phyloP scores from a whole-genome alignment of 2,113 vertebrate genomes.

The Osmerus mordax region DNA sequence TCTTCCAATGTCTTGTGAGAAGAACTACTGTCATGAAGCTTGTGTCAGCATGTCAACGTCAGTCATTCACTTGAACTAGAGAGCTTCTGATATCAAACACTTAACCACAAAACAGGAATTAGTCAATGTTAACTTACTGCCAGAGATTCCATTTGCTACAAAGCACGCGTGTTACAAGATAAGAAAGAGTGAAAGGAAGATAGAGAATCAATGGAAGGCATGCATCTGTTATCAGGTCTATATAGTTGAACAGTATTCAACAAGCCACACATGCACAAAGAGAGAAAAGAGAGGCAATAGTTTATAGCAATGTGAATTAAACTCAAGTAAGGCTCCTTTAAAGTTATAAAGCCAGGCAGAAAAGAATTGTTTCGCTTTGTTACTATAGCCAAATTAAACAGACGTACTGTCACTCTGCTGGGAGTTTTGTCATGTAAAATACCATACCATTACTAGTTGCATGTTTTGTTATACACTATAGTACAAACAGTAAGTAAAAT shows the following conservation, averaged over 20 bases:
- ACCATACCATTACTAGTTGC: too few species aligned
- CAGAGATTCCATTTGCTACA: conserved; percentile 97
- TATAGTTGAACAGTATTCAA: conserved; percentile 46
- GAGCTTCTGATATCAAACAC: not conserved
- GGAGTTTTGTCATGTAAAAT: not conserved
- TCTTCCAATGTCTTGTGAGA: too few species aligned
- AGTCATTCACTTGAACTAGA: not conserved
- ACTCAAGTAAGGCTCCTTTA: conserved; percentile 12
- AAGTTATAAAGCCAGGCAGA: conserved; percentile 37
- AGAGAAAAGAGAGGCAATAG: conserved; percentile 15
- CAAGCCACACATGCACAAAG: conserved; percentile 53
- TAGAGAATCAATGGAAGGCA: conserved; percentile 80
- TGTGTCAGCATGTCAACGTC: too few species aligned
- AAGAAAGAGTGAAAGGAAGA: conserved; percentile 82
- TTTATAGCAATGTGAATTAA: conserved; percentile 27
- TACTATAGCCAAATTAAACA: conserved; percentile 13
- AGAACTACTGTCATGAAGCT: too few species aligned
- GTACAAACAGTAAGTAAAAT: too few species aligned
- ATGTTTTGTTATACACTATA: too few species aligned
- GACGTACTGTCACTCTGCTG: conserved; percentile 39
- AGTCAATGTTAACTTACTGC: conserved; percentile 85
- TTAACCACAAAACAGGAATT: conserved; percentile 64
- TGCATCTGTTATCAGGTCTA: conserved; percentile 74
- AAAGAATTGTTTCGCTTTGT: conserved; percentile 10
- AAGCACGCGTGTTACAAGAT: conserved; percentile 88